Evolutionary conservation across 2,797 vertebrate species (phyloP).

Genomic region (Basileuterus tristriatus): DNA sequence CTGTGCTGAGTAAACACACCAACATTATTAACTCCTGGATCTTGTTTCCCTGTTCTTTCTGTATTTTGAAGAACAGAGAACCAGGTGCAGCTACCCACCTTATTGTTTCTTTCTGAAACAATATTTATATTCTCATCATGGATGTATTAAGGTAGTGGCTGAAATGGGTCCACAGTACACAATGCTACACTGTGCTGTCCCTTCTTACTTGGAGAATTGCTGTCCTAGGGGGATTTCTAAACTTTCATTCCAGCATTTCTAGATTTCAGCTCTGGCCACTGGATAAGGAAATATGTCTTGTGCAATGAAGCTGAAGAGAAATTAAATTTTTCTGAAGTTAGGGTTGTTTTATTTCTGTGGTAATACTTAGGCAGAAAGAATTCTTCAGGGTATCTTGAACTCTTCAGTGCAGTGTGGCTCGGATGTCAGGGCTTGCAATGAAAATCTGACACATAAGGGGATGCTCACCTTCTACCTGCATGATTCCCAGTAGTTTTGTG

Average conservation of each 20-base stretch:
- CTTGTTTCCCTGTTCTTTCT: not conserved
- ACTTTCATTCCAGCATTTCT: not conserved
- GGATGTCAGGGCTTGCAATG: not conserved
- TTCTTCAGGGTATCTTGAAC: slow-evolving; percentile 18
- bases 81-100: not conserved
- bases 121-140: not conserved
- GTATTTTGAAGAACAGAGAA: not conserved
- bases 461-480: slow-evolving; percentile 7
- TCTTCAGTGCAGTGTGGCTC: not conserved
- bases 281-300: not conserved
- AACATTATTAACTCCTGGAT: not conserved
- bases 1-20: not conserved
- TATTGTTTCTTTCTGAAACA: not conserved
- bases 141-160: not conserved
- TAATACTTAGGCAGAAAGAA: not conserved
- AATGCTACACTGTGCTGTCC: not conserved
- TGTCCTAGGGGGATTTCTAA: slow-evolving; percentile 20
- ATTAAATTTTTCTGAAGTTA: not conserved
- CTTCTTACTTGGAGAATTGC: not conserved
- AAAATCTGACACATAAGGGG: not conserved
- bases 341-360: not conserved
- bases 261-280: not conserved
- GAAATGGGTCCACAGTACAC: not conserved
- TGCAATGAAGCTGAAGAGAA: slow-evolving; percentile 9
- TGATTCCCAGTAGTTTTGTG: slow-evolving; percentile 38